Conservation (phyloP, 2,888 invertebrate genomes). For the Biston stratarius region DNA sequence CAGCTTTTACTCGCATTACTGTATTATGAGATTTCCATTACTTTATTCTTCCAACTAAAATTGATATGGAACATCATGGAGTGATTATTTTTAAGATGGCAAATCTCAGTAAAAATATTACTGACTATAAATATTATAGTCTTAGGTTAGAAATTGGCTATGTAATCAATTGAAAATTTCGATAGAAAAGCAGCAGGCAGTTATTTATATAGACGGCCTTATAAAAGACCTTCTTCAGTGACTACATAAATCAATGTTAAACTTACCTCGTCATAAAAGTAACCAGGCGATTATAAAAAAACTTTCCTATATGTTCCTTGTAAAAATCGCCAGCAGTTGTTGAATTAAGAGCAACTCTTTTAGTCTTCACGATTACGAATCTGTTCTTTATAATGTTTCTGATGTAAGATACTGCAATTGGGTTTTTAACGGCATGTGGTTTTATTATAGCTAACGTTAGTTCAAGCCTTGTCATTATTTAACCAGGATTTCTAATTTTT, state of each 20-base stretch:
- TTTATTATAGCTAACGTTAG: conserved; percentile 95
- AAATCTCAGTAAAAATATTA: too few species aligned
- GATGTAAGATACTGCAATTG: conserved; percentile 89
- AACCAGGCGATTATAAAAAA: conserved; percentile 93
- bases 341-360: conserved; percentile 87
- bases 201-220: too few species aligned
- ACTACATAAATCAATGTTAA: background rate
- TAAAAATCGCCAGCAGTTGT: conserved; percentile 92
- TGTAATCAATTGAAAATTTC: too few species aligned
- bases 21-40: too few species aligned
- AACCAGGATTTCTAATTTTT: conserved; percentile 35
- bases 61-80: too few species aligned
- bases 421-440: conserved; percentile 93
- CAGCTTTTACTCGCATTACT: too few species aligned
- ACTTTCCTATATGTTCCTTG: conserved; percentile 92
- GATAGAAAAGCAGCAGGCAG: too few species aligned
- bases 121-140: too few species aligned
- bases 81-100: too few species aligned
- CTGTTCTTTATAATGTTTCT: conserved; percentile 89
- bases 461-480: conserved; percentile 83
- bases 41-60: too few species aligned
- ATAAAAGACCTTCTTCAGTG: too few species aligned
- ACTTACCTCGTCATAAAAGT: conserved; percentile 93
- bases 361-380: conserved; percentile 91
- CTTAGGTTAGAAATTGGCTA: too few species aligned